phyloP scores from a whole-genome alignment of 2,888 invertebrate genomes.

The Plebejus argus region DNA sequence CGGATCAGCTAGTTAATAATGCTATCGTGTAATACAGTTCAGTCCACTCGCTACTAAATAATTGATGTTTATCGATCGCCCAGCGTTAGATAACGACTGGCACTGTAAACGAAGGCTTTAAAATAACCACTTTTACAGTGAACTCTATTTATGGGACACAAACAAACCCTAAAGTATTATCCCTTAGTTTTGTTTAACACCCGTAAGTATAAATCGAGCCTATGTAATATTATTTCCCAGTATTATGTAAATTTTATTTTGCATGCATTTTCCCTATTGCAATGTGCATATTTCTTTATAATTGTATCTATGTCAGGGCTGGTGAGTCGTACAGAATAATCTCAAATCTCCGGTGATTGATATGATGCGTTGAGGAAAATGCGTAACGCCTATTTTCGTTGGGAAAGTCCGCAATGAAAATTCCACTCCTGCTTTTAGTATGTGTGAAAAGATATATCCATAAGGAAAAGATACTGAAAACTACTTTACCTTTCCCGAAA shows the following conservation, averaged over 20 bases:
- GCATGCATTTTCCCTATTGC: background rate
- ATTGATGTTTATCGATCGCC: conserved; percentile 11
- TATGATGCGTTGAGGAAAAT: background rate
- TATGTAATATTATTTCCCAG: too few relatives aligned
- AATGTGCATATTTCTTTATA: background rate
- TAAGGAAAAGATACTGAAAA: background rate
- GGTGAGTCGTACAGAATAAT: background rate
- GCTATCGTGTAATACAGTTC: background rate
- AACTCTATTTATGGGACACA: too few relatives aligned
- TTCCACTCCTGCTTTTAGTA: background rate
- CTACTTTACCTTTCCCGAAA: background rate
- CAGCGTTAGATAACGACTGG: background rate
- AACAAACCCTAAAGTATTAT: too few relatives aligned
- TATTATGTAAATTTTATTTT: too few relatives aligned
- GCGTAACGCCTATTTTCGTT: background rate
- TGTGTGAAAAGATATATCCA: background rate
- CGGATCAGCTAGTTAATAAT: background rate
- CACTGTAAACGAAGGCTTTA: background rate
- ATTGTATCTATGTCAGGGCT: background rate
- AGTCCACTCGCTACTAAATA: conserved; percentile 4
- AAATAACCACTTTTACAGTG: too few relatives aligned
- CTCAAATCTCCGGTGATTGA: background rate
- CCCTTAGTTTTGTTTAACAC: too few relatives aligned
- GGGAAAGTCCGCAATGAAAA: background rate
- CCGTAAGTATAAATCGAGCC: too few relatives aligned